Percentiles rank a stretch among this genome's conserved stretches.
phyloP scores from a whole-genome alignment of 2,113 vertebrate species.

The Leptodactylus fuscus region DNA sequence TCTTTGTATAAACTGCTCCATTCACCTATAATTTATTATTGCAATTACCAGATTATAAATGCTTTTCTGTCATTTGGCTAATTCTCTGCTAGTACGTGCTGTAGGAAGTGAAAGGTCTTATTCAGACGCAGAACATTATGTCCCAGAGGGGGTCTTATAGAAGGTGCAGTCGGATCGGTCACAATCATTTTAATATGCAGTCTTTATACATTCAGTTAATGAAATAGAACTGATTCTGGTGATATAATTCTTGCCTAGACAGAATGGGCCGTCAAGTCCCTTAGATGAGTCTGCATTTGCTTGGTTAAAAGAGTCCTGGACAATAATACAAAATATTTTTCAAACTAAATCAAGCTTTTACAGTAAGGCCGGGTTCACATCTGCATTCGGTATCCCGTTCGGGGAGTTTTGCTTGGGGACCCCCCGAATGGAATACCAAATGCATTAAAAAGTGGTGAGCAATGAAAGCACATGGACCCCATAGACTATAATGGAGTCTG shows the following conservation, averaged over 20 bases:
- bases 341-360: too few relatives aligned
- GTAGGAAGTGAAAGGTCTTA: neutral
- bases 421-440: too few relatives aligned
- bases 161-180: neutral
- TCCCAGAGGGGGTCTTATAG: neutral
- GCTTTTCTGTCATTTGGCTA: neutral
- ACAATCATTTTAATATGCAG: neutral
- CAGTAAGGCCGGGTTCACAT: too few relatives aligned
- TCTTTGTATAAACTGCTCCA: neutral
- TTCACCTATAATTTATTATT: neutral
- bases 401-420: too few relatives aligned
- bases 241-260: neutral
- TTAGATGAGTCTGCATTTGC: neutral
- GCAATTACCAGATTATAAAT: neutral
- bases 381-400: too few relatives aligned
- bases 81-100: neutral
- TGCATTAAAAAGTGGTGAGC: too few relatives aligned
- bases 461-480: too few relatives aligned
- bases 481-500: too few relatives aligned
- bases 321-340: neutral
- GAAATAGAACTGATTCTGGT: neutral
- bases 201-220: neutral
- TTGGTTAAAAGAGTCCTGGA: neutral
- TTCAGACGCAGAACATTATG: neutral
- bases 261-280: neutral